Percentiles rank a stretch among this genome's conserved stretches.
Evolutionary conservation across 2,888 invertebrate species (phyloP).

Genomic region (Dromius quadrimaculatus): DNA sequence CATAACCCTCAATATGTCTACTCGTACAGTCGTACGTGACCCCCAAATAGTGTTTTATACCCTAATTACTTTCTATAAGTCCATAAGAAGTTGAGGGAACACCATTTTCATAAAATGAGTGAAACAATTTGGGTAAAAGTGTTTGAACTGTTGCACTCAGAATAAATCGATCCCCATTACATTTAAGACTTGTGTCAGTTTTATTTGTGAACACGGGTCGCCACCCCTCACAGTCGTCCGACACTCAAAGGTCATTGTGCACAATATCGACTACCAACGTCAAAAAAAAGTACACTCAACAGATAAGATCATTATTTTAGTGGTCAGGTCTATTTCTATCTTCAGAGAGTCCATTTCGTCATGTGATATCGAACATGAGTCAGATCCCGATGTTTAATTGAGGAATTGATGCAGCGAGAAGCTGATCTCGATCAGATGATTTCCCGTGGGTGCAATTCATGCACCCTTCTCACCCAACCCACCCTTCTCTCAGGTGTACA

Average conservation of each 20-base stretch:
- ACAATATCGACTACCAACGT: slow-evolving; percentile 25
- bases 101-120: slow-evolving; percentile 4
- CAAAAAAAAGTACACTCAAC: too few relatives aligned
- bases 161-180: slow-evolving; percentile 43
- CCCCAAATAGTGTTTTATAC: neutral
- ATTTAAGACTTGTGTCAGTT: slow-evolving; percentile 41
- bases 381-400: slow-evolving; percentile 51
- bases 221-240: slow-evolving; percentile 19
- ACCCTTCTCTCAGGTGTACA: slow-evolving; percentile 58
- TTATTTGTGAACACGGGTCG: slow-evolving; percentile 31
- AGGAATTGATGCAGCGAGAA: slow-evolving; percentile 52
- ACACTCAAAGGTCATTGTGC: slow-evolving; percentile 25
- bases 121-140: slow-evolving; percentile 8
- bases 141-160: slow-evolving; percentile 38
- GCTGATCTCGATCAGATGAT: slow-evolving; percentile 60
- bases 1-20: slow-evolving; percentile 25
- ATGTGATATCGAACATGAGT: slow-evolving; percentile 45
- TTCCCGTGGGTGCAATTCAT: slow-evolving; percentile 60
- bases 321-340: too few relatives aligned
- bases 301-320: too few relatives aligned
- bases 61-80: slow-evolving; percentile 21
- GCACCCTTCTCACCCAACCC: slow-evolving; percentile 31
- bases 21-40: slow-evolving; percentile 24
- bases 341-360: too few relatives aligned
- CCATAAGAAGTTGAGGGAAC: neutral